Percentiles rank a stretch among this genome's conserved stretches.
These are phyloP conservation scores for Lycophotia porphyrea DNA, from an alignment of 2,888 invertebrate species.

Conservation along the genomic window DNA sequence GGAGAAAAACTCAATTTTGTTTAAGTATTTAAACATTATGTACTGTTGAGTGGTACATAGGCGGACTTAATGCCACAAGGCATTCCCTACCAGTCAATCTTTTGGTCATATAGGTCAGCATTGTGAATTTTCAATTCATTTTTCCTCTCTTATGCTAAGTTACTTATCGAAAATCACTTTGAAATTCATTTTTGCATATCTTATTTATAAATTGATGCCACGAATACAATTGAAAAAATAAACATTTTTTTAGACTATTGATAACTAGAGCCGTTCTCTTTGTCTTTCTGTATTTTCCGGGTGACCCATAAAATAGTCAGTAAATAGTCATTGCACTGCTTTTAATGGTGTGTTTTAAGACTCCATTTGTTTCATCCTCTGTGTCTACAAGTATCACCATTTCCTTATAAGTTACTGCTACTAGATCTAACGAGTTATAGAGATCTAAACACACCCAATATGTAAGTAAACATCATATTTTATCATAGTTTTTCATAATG, in stretches of 20 bases:
- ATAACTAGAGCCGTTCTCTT: not conserved
- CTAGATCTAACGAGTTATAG: conserved; percentile 34
- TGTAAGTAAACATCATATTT: conserved; percentile 54
- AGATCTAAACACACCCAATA: conserved; percentile 44
- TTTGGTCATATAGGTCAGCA: not conserved
- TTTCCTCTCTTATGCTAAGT: not conserved
- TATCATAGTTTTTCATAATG: conserved; percentile 64
- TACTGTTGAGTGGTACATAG: not conserved
- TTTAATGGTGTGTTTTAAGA: not conserved
- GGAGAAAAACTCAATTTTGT: no score
- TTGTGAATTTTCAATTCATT: not conserved
- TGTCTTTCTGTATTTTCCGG: not conserved
- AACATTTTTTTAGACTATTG: not conserved
- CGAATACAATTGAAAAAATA: not conserved
- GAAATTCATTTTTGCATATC: no score
- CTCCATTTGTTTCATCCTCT: conserved; percentile 21
- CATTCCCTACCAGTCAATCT: not conserved
- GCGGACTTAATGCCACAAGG: not conserved
- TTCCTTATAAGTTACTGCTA: conserved; percentile 45
- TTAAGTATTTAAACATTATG: not conserved
- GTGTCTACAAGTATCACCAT: not conserved
- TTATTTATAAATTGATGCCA: not conserved
- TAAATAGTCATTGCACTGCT: not conserved
- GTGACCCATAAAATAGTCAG: not conserved
- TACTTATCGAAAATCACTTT: not conserved